A percentile compares a stretch with the other conserved stretches of the same genome.
phyloP scores from a whole-genome alignment of 2,888 invertebrate species.

The Helleia helle region DNA sequence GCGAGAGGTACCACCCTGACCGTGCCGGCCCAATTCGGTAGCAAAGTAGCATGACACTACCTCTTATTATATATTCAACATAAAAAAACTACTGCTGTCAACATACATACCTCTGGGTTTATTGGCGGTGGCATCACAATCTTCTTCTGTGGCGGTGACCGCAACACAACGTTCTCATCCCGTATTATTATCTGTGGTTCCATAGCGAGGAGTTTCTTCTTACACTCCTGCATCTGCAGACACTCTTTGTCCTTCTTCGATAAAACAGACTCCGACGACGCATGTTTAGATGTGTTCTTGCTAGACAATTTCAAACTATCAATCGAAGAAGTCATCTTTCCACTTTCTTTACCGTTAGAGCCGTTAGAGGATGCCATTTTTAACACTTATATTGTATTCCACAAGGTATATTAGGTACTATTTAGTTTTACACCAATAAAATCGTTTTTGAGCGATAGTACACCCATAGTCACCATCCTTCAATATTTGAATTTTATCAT shows the following conservation, averaged over 20 bases:
- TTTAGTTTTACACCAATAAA: background rate
- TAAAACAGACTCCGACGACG: slow-evolving; percentile 62
- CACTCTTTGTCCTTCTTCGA: slow-evolving; percentile 63
- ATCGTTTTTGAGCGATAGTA: too few species aligned
- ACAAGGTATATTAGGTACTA: background rate
- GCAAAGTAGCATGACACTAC: too few species aligned
- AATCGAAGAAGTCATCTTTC: slow-evolving; percentile 58
- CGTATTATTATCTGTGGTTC: slow-evolving; percentile 65
- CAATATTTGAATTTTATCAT: background rate
- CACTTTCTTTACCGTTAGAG: slow-evolving; percentile 55
- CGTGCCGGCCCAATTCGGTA: too few species aligned
- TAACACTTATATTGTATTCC: background rate
- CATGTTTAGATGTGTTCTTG: slow-evolving; percentile 62
- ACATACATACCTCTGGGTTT: slow-evolving; percentile 58
- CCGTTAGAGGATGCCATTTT: slow-evolving; percentile 61
- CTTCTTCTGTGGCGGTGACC: slow-evolving; percentile 68
- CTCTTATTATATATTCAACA: too few species aligned
- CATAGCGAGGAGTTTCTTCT: slow-evolving; percentile 61
- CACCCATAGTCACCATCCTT: too few species aligned
- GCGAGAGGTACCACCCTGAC: too few species aligned
- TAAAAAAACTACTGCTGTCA: too few species aligned
- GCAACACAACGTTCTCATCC: slow-evolving; percentile 60
- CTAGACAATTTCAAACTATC: slow-evolving; percentile 66
- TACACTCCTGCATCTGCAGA: slow-evolving; percentile 65
- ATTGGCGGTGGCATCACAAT: slow-evolving; percentile 62